Base-by-base conservation (phyloP, 2,888 invertebrate species). In the Carterocephalus palaemon region DNA sequence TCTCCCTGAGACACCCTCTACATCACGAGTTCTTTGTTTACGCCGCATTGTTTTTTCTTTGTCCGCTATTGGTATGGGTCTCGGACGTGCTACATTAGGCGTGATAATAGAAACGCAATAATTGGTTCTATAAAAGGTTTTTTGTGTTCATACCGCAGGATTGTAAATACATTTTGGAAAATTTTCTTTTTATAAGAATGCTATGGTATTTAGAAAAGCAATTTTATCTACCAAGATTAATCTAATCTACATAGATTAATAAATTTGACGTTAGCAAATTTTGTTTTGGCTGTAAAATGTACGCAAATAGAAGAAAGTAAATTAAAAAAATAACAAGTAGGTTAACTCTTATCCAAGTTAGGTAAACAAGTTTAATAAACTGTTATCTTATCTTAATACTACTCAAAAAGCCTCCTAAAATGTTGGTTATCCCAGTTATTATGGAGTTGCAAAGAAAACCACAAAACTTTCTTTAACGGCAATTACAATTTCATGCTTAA, bases 1-100 rank as follows among this genome's bases (percentile, higher is more conserved):
- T 68, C 70, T 67, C 72, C 65, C 61, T 59, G 59, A 67, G 67
- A 68, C 70, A 64, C 64, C 67, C 75, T 67, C 56, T 64, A 64
- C 70, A 65, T 70, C 75, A 75, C 67, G 70, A 64, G 58, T 62
- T 62, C 73, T 62, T 82, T 80, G 78, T 81, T 70, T 59, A 45
- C 47, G 46, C 34, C 46, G 56, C 63, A 70, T 71, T 73, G 76
- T 74, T 75, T 75, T 73, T 73, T 67, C 53, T 70, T 73, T 70
- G 70, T 71, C 54, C 58, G 55, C 75, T 70, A 62, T 66, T 55
- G 60, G 64, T 52, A 54, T 62, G 64, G 64, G 59, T 56, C n/a
- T n/a, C 58, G 59, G 60, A 62, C 57, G 57, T 60, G 49, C 43
- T 56, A 56, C 67, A 69, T 67, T 60, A 70, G 57, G 61, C 67